Conservation (phyloP, 2,113 vertebrate genomes). For the Herpetotheres cachinnans region DNA sequence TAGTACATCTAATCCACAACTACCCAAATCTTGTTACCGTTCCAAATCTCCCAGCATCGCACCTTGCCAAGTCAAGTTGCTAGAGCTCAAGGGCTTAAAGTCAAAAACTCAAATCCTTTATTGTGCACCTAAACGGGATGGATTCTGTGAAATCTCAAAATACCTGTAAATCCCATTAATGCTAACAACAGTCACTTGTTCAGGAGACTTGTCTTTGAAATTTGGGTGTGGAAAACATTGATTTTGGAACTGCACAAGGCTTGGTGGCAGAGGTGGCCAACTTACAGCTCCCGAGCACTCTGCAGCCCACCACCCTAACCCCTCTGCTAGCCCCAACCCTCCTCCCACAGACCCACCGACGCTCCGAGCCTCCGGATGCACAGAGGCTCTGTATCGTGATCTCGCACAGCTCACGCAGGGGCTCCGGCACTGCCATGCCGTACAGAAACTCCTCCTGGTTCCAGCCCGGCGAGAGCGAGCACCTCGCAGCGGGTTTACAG, state of each 20-base stretch:
- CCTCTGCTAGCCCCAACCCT: neutral
- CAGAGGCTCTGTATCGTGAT: no score
- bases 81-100: conserved; percentile 2
- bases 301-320: fast-evolving
- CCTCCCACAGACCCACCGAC: neutral
- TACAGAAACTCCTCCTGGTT: neutral
- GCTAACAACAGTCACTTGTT: neutral
- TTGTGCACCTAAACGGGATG: neutral
- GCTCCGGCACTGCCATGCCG: neutral
- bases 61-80: neutral
- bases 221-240: neutral
- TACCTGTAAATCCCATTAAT: neutral
- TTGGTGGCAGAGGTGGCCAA: neutral
- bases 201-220: neutral
- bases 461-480: neutral
- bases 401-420: fast-evolving
- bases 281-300: neutral
- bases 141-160: neutral
- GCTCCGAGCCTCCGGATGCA: neutral
- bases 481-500: neutral
- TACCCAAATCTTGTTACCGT: neutral
- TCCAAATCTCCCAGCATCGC: neutral
- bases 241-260: neutral
- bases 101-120: neutral
- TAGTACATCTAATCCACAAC: neutral